Percentiles rank a stretch among this genome's conserved stretches.
Conservation (phyloP, 2,113 vertebrate species). For the Pungitius pungitius region DNA sequence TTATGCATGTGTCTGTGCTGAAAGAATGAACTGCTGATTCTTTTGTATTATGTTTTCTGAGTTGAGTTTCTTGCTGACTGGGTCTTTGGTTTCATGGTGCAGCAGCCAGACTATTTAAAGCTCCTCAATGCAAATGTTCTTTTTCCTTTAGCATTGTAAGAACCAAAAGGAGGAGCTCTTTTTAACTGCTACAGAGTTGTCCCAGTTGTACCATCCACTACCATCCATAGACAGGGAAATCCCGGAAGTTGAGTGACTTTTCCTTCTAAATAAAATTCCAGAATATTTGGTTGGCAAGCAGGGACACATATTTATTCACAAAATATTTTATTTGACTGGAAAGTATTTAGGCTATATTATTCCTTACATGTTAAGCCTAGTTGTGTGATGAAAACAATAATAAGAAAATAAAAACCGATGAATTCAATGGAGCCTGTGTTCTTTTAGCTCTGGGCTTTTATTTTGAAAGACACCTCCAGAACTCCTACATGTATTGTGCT, state of each 20-base stretch:
- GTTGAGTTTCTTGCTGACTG: neutral
- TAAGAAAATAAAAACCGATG: neutral
- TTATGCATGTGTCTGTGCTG: neutral
- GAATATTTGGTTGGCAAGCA: neutral
- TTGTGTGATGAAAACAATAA: neutral
- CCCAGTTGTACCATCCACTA: slow-evolving; percentile 7
- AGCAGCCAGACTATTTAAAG: slow-evolving; percentile 62
- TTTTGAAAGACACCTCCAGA: slow-evolving; percentile 32
- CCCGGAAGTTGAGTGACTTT: neutral
- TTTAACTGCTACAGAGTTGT: slow-evolving; percentile 22
- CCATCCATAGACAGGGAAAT: neutral
- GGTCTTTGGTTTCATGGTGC: neutral
- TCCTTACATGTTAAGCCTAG: accelerated
- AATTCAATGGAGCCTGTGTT: neutral
- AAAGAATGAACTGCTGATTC: no score
- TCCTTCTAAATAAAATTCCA: slow-evolving; percentile 17
- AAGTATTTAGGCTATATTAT: neutral
- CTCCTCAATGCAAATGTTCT: slow-evolving; percentile 42
- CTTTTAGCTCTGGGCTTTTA: slow-evolving; percentile 17
- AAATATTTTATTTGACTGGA: neutral
- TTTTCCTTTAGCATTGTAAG: slow-evolving; percentile 22
- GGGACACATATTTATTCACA: no score
- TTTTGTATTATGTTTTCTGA: neutral
- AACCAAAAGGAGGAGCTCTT: slow-evolving; percentile 62
- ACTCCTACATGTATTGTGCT: accelerated